phyloP scores from a whole-genome alignment of 35 echinoderm and acorn worm genomes.

The Ophiothrix spiculata region DNA sequence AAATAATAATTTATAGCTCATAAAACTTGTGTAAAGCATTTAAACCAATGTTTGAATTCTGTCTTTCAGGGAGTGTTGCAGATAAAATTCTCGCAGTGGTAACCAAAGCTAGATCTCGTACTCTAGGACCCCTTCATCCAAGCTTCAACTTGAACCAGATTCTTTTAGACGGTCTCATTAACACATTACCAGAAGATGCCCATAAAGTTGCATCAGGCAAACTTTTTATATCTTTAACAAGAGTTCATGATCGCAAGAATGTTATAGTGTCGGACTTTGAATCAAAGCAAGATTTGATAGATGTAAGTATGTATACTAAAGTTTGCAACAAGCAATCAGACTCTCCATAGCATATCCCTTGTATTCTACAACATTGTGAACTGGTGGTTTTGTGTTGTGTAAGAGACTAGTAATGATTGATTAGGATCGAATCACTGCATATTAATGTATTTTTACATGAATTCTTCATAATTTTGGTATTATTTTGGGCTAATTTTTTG shows the following conservation, averaged over 20 bases:
- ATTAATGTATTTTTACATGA: no score
- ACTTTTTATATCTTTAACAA: constrained; percentile 80
- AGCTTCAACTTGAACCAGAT: constrained; percentile 77
- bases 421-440: no score
- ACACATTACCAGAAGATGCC: constrained; percentile 59
- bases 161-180: constrained; percentile 59
- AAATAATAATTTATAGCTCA: no score
- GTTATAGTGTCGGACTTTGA: constrained; percentile 79
- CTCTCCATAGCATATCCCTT: no score
- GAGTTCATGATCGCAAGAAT: constrained; percentile 75
- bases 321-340: no score
- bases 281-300: constrained; percentile 84
- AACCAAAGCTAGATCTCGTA: constrained; percentile 63
- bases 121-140: constrained; percentile 84
- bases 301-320: no score
- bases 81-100: constrained; percentile 79
- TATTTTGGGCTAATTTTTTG: no score
- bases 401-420: no score
- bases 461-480: no score
- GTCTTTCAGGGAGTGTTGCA: constrained; percentile 65
- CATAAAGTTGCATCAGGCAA: constrained; percentile 69
- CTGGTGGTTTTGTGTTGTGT: no score
- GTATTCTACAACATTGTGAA: no score
- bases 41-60: constrained; percentile 30
- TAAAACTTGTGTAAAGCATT: no score